Conservation (phyloP, 2,797 vertebrate genomes). For the Cryptoblepharus egeriae region DNA sequence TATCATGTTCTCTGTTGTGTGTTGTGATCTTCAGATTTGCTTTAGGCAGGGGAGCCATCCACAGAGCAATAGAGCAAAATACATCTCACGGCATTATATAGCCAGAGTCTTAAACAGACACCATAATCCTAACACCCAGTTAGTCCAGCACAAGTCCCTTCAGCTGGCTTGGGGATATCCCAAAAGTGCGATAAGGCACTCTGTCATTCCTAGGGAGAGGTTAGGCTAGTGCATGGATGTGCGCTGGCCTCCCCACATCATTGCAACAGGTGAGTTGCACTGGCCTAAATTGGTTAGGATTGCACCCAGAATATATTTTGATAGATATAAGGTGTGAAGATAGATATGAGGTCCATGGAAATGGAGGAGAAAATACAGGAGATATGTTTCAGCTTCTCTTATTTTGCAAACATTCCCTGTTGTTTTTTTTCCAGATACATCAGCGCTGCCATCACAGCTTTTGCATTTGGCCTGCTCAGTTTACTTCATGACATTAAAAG, state of each 20-base stretch:
- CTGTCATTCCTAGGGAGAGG: no score
- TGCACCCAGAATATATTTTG: no score
- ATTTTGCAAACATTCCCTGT: constrained; percentile 31
- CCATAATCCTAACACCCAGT: no score
- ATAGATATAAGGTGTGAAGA: no score
- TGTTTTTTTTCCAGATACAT: constrained; percentile 74
- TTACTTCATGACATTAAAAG: constrained; percentile 92
- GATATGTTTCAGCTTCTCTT: background rate
- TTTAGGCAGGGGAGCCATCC: background rate
- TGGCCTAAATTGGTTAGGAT: no score
- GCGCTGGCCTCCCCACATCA: no score
- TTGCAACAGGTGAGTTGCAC: no score
- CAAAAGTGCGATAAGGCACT: no score
- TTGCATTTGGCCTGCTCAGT: constrained; percentile 93
- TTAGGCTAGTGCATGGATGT: no score
- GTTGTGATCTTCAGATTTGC: background rate
- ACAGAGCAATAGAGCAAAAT: background rate
- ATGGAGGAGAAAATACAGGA: no score
- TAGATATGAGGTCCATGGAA: background rate
- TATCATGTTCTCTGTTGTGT: background rate
- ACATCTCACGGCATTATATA: background rate
- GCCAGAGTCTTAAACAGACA: background rate
- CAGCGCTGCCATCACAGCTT: constrained; percentile 84
- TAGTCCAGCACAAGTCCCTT: no score
- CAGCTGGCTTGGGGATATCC: no score